Evolutionary conservation across 37 sponge, comb jelly and placozoan species (phyloP), one percentile per base, ranked within the genome.

Genomic region (Geodia barretti): DNA sequence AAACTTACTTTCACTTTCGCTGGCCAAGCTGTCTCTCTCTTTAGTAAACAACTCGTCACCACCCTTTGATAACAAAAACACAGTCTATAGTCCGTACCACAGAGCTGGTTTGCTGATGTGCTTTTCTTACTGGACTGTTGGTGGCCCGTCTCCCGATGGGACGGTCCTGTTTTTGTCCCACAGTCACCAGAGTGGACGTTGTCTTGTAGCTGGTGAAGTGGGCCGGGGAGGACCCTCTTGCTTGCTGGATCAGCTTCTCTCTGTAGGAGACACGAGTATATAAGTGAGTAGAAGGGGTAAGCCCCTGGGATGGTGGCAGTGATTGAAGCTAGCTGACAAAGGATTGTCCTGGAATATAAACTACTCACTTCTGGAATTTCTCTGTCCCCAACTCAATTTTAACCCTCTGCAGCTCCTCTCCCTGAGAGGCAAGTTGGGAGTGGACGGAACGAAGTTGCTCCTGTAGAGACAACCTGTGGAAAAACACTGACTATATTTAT

Each of bases 291-390:
- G n/a, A 14, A 3, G 26, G 41, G 37, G 4, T 36, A 24, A 39
- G 11, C 33, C 3, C 9, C 7, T 28, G 29, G 11, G 47, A 61
- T 26, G 33, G 43, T 3, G 47, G 28, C 36, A 26, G 62, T 1
- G 11, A 58, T 2, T 39, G 68, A 31, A 41, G 5, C 26, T 5
- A 17, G 4, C 39, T 33, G 38, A 24, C 5, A 30, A 11, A 74
- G 60, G 8, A 41, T 17, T 7, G 14, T 2, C 40, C 3, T 42
- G 54, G 4, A 37, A 62, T 9, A 62, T 8, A 75, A 4, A 8
- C 33, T 74, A 31, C 59, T 72, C 59, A 89, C 90, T 69, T 84
- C 69, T 90, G 90, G 34, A 90, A 85, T 31, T 75, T 85, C 60
- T 81, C 82, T 20, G 86, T 62, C 23, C 77, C 77, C 39, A 85